phyloP scores from a whole-genome alignment of 2,888 invertebrate species.

The Rhyacophila evoluta region DNA sequence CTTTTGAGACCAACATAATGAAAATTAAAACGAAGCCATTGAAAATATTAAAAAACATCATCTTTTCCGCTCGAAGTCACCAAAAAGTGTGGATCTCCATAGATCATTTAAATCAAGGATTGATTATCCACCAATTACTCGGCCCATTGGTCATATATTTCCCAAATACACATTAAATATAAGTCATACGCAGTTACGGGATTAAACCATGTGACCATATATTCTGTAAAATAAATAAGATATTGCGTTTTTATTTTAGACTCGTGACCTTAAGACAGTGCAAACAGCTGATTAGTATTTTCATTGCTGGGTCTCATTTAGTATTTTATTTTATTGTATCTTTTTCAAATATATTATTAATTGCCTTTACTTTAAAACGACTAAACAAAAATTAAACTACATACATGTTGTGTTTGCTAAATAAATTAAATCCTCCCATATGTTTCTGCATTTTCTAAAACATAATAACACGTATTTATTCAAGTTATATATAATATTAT shows the following conservation, averaged over 20 bases:
- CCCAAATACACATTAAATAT: too few species aligned
- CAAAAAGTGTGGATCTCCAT: too few species aligned
- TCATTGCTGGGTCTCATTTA: not conserved
- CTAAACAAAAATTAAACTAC: not conserved
- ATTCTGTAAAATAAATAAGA: not conserved
- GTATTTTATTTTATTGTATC: not conserved
- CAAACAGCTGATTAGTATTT: not conserved
- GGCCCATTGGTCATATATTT: too few species aligned
- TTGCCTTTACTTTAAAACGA: not conserved
- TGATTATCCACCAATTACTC: too few species aligned
- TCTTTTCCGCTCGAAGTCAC: too few species aligned
- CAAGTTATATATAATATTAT: not conserved
- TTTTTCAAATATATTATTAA: not conserved
- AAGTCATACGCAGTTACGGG: too few species aligned
- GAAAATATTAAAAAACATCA: too few species aligned
- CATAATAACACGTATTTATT: not conserved
- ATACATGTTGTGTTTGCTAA: not conserved
- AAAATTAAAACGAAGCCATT: too few species aligned
- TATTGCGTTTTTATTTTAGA: not conserved
- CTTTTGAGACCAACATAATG: too few species aligned
- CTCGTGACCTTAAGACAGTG: not conserved
- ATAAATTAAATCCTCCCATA: not conserved
- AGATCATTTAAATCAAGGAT: too few species aligned
- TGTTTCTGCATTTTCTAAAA: not conserved
- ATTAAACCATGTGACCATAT: too few species aligned